Evolutionary conservation across 2,797 vertebrate species (phyloP).

Genomic region (Delichon dasypus): DNA sequence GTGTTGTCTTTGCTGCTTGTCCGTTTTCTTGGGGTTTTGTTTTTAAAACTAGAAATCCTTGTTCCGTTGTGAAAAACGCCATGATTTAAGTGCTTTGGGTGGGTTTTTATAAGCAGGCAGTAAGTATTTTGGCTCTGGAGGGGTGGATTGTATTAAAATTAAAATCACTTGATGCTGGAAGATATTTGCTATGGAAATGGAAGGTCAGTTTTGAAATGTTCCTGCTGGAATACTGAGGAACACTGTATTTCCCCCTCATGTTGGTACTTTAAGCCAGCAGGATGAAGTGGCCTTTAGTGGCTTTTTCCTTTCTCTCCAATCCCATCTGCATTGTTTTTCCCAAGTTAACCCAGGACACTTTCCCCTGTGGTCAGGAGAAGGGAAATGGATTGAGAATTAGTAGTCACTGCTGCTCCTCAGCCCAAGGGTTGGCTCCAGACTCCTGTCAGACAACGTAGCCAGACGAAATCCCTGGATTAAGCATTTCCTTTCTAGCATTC

Average conservation of each 20-base stretch:
- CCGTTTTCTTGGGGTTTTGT: neutral
- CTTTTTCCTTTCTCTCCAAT: neutral
- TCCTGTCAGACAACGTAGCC: neutral
- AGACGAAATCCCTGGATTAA: neutral
- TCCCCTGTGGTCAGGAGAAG: neutral
- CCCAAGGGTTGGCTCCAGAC: neutral
- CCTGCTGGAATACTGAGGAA: neutral
- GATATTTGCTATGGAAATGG: neutral
- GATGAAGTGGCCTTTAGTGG: neutral
- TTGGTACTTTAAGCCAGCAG: neutral
- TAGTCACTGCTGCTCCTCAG: neutral
- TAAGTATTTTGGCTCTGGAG: neutral
- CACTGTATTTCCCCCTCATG: neutral
- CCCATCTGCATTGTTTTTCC: neutral
- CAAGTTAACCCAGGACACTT: neutral
- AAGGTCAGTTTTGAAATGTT: neutral
- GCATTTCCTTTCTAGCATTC: neutral
- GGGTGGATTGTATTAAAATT: neutral
- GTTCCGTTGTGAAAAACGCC: neutral
- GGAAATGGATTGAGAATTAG: neutral
- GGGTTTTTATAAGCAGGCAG: neutral
- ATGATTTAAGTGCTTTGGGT: neutral
- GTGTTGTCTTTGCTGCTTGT: neutral
- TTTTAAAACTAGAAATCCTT: neutral
- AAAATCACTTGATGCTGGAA: neutral